These are phyloP conservation scores for Cylas formicarius DNA, from an alignment of 1,140 invertebrate genomes.

Conservation along the genomic window DNA sequence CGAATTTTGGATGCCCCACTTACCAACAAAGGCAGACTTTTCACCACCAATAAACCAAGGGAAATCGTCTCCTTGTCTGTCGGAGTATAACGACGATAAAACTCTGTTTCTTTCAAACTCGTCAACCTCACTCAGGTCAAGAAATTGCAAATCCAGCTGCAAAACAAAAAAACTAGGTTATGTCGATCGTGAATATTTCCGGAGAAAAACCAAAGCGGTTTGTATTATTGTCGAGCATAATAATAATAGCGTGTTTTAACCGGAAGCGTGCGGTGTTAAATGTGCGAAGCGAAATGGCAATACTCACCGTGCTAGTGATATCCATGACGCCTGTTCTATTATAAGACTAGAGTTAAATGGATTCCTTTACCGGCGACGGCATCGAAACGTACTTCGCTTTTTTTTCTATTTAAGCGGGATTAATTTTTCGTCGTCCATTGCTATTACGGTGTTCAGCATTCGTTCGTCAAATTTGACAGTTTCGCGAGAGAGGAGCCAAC, in stretches of 20 bases:
- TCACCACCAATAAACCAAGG: constrained; percentile 30
- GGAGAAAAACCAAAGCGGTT: neutral
- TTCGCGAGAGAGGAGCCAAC: too few species aligned
- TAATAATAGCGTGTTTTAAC: constrained; percentile 2
- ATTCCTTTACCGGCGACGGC: constrained; percentile 6
- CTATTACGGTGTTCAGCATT: too few species aligned
- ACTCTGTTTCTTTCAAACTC: constrained; percentile 32
- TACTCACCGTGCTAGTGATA: constrained; percentile 20
- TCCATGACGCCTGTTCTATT: constrained; percentile 19
- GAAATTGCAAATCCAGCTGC: constrained; percentile 28
- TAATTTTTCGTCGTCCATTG: constrained; percentile 29
- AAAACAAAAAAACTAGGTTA: constrained; percentile 12
- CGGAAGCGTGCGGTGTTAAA: constrained; percentile 1
- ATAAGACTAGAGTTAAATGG: constrained; percentile 15
- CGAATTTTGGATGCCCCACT: too few species aligned
- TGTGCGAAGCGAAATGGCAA: neutral
- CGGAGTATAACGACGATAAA: constrained; percentile 26
- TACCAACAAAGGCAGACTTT: neutral
- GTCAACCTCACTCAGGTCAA: constrained; percentile 37
- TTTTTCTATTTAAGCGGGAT: constrained; percentile 20
- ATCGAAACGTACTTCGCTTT: constrained; percentile 20
- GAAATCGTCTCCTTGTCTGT: constrained; percentile 26
- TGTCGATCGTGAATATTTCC: neutral
- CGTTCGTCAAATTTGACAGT: too few species aligned
- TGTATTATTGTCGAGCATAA: constrained; percentile 2